Evolutionary conservation across 1,140 invertebrate species (phyloP), one percentile per base, ranked within the genome.

Genomic region (Plodia interpunctella): DNA sequence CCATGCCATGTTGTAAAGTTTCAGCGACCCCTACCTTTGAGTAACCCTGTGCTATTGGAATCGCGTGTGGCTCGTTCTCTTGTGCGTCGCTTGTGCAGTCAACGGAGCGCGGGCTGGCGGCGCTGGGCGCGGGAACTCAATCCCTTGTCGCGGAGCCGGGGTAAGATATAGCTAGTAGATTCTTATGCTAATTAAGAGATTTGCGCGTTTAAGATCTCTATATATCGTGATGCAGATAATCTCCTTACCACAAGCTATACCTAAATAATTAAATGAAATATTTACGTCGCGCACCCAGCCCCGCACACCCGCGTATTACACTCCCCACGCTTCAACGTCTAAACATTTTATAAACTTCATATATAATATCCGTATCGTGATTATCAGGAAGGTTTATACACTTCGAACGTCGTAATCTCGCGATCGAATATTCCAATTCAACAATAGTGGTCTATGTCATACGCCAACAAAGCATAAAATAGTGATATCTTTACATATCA

Each of bases 401-500:
- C 65, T 70, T 72, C 65, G 69, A 72, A 76, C 71, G 74, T 77
- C 69, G 64, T 60, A 71, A 72, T 60, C 62, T 71, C 66, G 65
- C 63, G 57, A 75, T 76, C 76, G 65, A 78, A 72, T 68, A 68
- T 69, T 68, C 72, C 70, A 72, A 72, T 75, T 80, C 74, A 82
- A 87, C 82, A 82, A 84, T 75, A 83, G 74, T 84, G 74, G 70
- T 79, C 76, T 78, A 82, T 78, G 72, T 78, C 74, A 74, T 85
- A 80, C 84, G 82, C 81, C 83, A 89, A 87, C 82, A 87, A 83
- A 89, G 84, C 87, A 89, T 89, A 85, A 87, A 88, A 87, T 89
- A 89, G 80, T 89, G 87, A 89, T 89, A 89, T 88, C 76, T 86
- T 88, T 87, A 89, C 80, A 87, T 81, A 77, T 89, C 87, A 89